phyloP scores from a whole-genome alignment of 2,113 vertebrate genomes.

The Myotis lucifugus region DNA sequence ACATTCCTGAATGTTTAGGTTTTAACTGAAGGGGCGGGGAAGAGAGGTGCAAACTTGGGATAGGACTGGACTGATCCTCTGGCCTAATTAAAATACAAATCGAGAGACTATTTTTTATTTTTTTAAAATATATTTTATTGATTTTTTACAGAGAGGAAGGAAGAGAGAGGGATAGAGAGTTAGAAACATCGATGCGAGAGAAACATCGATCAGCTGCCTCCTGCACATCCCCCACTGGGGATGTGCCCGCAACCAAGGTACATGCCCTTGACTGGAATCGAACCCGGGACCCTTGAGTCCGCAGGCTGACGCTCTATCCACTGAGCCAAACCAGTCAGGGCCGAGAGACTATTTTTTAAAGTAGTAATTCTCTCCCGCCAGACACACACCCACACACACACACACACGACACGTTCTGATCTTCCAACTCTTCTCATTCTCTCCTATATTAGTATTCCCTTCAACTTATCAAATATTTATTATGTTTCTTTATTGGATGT shows the following conservation, averaged over 20 bases:
- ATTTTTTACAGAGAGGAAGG: no score
- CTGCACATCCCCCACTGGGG: no score
- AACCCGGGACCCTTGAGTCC: no score
- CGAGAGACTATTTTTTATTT: background rate
- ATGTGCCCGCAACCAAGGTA: no score
- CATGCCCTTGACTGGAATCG: no score
- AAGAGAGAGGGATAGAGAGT: no score
- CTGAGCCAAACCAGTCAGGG: no score
- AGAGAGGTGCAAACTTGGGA: background rate
- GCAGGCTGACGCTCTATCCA: no score
- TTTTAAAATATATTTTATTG: background rate
- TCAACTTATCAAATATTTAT: conserved; percentile 56
- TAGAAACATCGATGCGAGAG: no score
- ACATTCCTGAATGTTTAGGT: background rate
- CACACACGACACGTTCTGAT: background rate
- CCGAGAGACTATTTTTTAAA: background rate
- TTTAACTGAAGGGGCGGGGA: background rate
- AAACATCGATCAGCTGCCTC: no score
- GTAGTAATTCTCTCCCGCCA: background rate
- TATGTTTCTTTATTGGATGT: conserved; percentile 15
- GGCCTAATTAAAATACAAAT: background rate
- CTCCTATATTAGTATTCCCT: background rate
- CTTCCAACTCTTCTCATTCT: background rate
- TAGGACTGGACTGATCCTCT: background rate
- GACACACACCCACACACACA: background rate